Base-by-base conservation (phyloP, 1,140 invertebrate genomes). In the Calephelis virginiensis region DNA sequence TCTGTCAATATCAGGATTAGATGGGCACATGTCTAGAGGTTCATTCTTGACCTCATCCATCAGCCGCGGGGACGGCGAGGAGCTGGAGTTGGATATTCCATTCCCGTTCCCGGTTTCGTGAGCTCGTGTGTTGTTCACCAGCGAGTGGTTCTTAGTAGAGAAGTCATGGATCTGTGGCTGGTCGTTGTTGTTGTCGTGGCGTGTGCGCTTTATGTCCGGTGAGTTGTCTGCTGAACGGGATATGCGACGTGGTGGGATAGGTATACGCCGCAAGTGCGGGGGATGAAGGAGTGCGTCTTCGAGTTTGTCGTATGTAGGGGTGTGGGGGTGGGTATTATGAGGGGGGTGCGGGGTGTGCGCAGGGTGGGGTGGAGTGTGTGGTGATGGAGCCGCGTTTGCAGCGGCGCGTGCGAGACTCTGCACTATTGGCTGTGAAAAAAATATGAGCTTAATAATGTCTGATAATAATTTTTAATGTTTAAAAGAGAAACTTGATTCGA, bases 21-120 rank as follows among this genome's bases (percentile, higher is more conserved):
- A 93, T 37, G 93, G 93, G 85, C 95, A 95, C 80, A 96, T 89
- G 75, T 96, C 96, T 82, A 96, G 93, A 0, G 96, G 96, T 88
- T 96, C 96, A 68, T 95, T 94, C 88, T 97, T 96, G 48, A 96
- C 95, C 66, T 94, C 93, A 40, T 95, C 94, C 61, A 92, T 92
- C 7, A 91, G 86, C 67, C 89, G 71, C 46, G 94, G 93, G 17
- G 94, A 94, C 9, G 93, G 93, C 66, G 94, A 94, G 53, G 93
- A 93, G 80, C 91, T 91, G 70, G 92, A 92, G 43, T 92, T 93
- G 66, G 93, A 93, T 43, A 92, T 91, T 12, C 92, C 91, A 56
- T 86, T 90, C 6, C 92, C 89, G 64, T 87, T 83, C 70, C 91
- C 92, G 61, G 89, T 85, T 63, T 69, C 63, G 63, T 91, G 85